Conservation (phyloP, 64 coral and sea anemone genomes). For the Pachyseris speciosa region DNA sequence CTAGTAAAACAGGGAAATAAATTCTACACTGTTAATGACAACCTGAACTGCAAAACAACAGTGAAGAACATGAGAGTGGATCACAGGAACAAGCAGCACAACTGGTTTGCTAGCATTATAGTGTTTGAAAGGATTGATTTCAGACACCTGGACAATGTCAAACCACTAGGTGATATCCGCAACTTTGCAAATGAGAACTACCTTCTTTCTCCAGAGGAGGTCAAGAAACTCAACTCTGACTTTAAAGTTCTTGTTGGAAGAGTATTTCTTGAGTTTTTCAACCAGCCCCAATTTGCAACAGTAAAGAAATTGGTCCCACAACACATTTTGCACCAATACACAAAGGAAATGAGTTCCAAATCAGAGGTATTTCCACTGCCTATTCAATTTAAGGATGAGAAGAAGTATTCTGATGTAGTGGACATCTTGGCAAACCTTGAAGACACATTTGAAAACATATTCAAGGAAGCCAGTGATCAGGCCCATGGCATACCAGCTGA, state of each 20-base stretch:
- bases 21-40: slow-evolving; percentile 27
- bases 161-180: background rate
- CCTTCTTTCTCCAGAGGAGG: slow-evolving; percentile 1
- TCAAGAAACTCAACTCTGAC: background rate
- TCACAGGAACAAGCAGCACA: slow-evolving; percentile 35
- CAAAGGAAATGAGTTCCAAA: slow-evolving; percentile 1
- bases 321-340: slow-evolving; percentile 36
- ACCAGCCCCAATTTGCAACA: background rate
- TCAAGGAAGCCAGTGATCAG: background rate
- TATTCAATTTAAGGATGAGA: background rate
- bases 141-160: slow-evolving; percentile 8
- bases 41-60: slow-evolving; percentile 28
- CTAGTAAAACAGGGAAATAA: slow-evolving; percentile 9
- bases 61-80: slow-evolving; percentile 18
- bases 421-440: background rate
- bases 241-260: slow-evolving; percentile 20
- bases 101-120: background rate
- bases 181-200: slow-evolving; percentile 9
- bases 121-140: slow-evolving; percentile 4
- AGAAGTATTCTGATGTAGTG: background rate
- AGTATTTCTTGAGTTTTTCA: slow-evolving; percentile 17
- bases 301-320: background rate
- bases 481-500: background rate
- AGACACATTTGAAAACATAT: slow-evolving; percentile 1
- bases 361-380: background rate